phyloP scores from a whole-genome alignment of 1,140 invertebrate genomes.

The Macrocentrus cingulum region DNA sequence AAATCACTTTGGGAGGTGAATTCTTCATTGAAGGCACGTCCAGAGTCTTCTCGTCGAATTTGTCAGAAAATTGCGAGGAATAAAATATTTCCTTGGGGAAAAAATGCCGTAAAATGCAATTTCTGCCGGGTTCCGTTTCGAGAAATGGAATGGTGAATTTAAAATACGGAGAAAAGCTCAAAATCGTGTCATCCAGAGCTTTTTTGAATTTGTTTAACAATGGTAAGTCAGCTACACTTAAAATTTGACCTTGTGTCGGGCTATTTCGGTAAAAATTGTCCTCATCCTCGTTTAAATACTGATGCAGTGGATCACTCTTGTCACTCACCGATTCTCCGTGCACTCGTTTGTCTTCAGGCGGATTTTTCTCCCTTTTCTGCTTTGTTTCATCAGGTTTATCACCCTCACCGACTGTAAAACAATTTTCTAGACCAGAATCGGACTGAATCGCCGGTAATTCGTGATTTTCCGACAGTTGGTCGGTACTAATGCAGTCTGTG shows the following conservation, averaged over 20 bases:
- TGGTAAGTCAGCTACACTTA: conserved; percentile 65
- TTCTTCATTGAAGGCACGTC: conserved; percentile 26
- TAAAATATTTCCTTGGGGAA: conserved; percentile 82
- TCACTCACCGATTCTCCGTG: conserved; percentile 65
- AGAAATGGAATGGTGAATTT: conserved; percentile 85
- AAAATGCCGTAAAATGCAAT: conserved; percentile 74
- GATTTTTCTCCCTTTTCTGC: conserved; percentile 41
- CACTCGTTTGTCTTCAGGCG: conserved; percentile 58
- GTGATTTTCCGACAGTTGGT: too few species aligned
- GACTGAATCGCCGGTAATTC: too few species aligned
- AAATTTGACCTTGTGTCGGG: conserved; percentile 43
- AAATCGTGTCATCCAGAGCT: conserved; percentile 70
- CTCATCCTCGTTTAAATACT: conserved; percentile 65
- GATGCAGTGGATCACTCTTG: conserved; percentile 77
- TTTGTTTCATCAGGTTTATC: conserved; percentile 24
- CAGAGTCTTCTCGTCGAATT: conserved; percentile 35
- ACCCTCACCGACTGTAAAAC: too few species aligned
- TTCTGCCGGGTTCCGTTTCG: conserved; percentile 79
- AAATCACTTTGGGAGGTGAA: conserved; percentile 31
- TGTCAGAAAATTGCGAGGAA: conserved; percentile 63
- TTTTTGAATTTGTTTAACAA: conserved; percentile 73
- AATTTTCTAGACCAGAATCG: too few species aligned
- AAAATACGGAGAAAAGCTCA: conserved; percentile 86
- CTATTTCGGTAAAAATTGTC: conserved; percentile 46
- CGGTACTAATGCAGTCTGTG: conserved; percentile 23